Conservation (phyloP, 2,888 invertebrate species). For the Asteroscopus sphinx region DNA sequence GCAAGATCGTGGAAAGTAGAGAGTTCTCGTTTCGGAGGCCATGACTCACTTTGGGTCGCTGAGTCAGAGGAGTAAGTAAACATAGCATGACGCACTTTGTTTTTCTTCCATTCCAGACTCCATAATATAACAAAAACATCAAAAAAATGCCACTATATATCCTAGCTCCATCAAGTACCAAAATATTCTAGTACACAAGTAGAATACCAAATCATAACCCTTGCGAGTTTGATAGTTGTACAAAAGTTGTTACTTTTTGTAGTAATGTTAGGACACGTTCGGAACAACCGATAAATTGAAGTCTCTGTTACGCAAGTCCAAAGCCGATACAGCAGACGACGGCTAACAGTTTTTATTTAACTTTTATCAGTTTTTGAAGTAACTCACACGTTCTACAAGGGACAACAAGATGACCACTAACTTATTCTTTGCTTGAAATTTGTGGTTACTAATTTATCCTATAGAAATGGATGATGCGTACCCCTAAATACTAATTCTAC, state of each 20-base stretch:
- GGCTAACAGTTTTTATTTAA: constrained; percentile 58
- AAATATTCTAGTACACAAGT: constrained; percentile 16
- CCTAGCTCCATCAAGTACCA: constrained; percentile 4
- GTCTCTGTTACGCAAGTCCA: constrained; percentile 42
- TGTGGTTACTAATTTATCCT: neutral
- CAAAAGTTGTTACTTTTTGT: constrained; percentile 31
- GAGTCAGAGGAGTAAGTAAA: too few relatives aligned
- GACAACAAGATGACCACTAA: neutral
- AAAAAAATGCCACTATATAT: constrained; percentile 2
- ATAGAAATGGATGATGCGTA: too few relatives aligned
- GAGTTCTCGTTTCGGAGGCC: too few relatives aligned
- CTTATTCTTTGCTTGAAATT: neutral
- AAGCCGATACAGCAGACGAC: constrained; percentile 45
- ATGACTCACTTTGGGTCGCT: too few relatives aligned
- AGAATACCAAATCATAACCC: constrained; percentile 29
- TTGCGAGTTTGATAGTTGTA: constrained; percentile 34
- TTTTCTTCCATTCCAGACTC: constrained; percentile 19
- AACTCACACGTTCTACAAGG: constrained; percentile 35
- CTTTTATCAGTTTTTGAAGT: constrained; percentile 41
- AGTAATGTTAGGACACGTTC: constrained; percentile 31
- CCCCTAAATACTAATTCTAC: too few relatives aligned
- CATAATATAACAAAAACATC: constrained; percentile 1
- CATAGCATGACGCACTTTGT: constrained; percentile 5
- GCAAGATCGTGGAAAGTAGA: too few relatives aligned
- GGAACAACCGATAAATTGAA: constrained; percentile 47